Evolutionary conservation across 2,797 vertebrate genomes (phyloP), one percentile per base, ranked within the genome.

Genomic region (Clamator glandarius): DNA sequence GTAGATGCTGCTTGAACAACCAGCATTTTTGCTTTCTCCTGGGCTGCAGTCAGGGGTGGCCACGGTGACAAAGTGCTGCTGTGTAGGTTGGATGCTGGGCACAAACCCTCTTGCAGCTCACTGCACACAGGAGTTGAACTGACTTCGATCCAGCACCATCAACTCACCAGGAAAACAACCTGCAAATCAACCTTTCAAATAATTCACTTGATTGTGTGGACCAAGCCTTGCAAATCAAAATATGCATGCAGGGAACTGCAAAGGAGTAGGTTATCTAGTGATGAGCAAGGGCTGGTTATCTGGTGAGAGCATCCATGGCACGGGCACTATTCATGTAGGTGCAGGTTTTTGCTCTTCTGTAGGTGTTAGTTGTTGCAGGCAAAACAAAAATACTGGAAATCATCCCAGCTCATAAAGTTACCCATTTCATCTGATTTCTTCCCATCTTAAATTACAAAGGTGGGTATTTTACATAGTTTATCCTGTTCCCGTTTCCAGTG

Each of bases 271-370:
- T 88, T 48, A 58, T 31, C 17, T 41, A n/a, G 58, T 9, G 15
- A 48, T 4, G 24, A 72, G 42, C 29, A 31, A 84, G 69, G 39
- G 42, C 33, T 84, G 42, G 24, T 63, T 33, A 16, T 33, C 69
- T 78, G 8, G 0, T 8, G 20, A 15, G 36, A 58, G 20, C 35
- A 59, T 7, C 36, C 7, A 2, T 2, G 21, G 68, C 52, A 25
- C 0, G 0, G 29, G 61, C 44, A 73, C 14, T 15, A 4, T 10
- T 19, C 52, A 31, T 11, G 33, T 8, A 11, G 15, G 24, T 44
- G 20, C 26, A 63, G 16, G 39, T 61, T 81, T 72, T 72, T 42
- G 33, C 62, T 52, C 78, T 35, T 24, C 18, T 77, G 26, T 6
- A 26, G 63, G 11, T 25, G 16, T 18, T 23, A 12, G 33, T 4